Conservation (phyloP, 2,113 vertebrate species). For the Parotia lawesii region DNA sequence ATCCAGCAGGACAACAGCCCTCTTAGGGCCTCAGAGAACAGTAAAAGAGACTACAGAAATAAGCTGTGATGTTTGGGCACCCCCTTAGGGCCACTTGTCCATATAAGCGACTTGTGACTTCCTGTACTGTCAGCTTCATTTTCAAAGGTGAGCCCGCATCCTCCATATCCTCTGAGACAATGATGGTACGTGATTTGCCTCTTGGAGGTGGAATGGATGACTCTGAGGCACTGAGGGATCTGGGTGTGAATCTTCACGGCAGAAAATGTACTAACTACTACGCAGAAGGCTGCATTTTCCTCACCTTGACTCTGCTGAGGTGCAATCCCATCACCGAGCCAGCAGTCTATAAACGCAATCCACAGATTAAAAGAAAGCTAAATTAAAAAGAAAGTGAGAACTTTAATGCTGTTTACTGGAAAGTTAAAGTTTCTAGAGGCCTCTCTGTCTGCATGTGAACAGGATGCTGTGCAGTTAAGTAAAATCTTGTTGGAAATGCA, state of each 20-base stretch:
- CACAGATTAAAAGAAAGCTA: neutral
- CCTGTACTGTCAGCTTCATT: neutral
- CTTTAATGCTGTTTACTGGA: neutral
- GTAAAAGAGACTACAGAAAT: neutral
- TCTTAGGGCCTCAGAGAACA: neutral
- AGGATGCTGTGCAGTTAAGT: neutral
- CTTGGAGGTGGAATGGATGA: neutral
- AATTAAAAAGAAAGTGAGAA: neutral
- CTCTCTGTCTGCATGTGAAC: neutral
- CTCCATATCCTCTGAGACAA: neutral
- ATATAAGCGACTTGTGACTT: neutral
- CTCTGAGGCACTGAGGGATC: neutral
- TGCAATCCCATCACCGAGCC: neutral
- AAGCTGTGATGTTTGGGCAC: neutral
- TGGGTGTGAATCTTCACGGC: neutral
- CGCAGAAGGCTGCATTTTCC: neutral
- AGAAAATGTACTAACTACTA: neutral
- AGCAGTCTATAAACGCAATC: neutral
- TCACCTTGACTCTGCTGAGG: neutral
- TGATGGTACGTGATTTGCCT: rapidly evolving
- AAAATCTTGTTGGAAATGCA: neutral
- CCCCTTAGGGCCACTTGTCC: neutral
- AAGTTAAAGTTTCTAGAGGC: neutral
- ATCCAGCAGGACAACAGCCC: neutral
- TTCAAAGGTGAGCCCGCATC: neutral